A percentile compares a stretch with the other conserved stretches of the same genome.
These are phyloP conservation scores for Phorcus lineatus DNA, from an alignment of 2,888 invertebrate genomes.

Conservation along the genomic window DNA sequence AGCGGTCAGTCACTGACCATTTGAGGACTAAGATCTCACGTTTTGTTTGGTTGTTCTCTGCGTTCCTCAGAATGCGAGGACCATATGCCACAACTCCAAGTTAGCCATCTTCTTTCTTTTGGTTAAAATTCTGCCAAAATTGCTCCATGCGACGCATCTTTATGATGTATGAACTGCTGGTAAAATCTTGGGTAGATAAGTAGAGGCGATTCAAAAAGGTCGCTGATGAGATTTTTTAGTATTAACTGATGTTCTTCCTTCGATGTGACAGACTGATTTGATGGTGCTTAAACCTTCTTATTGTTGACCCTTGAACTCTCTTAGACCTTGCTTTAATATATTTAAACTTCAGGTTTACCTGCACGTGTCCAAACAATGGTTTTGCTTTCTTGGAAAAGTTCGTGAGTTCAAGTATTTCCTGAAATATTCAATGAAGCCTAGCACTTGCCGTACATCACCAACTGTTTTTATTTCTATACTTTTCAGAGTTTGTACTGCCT, in stretches of 20 bases:
- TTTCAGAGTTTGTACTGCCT: neutral
- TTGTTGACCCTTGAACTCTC: too few relatives aligned
- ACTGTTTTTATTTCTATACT: neutral
- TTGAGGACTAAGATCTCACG: conserved; percentile 38
- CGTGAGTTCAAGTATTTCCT: neutral
- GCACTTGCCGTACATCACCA: conserved; percentile 2
- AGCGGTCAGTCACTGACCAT: conserved; percentile 42
- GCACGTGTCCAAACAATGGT: neutral
- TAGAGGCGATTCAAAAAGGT: neutral
- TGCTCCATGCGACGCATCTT: conserved; percentile 26
- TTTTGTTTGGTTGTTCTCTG: conserved; percentile 25
- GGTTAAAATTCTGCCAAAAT: conserved; percentile 26
- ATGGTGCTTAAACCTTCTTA: neutral
- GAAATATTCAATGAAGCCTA: conserved; percentile 12
- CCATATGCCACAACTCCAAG: conserved; percentile 26
- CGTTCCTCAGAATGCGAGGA: conserved; percentile 25
- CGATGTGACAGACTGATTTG: neutral
- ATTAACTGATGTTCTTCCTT: conserved; percentile 18
- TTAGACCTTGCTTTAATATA: neutral
- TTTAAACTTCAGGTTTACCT: too few relatives aligned
- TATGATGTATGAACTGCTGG: neutral
- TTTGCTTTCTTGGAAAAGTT: neutral
- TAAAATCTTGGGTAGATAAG: neutral
- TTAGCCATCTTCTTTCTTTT: conserved; percentile 21
- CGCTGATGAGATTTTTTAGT: neutral